A percentile compares a stretch with the other conserved stretches of the same genome.
Conservation (phyloP, 2,888 invertebrate genomes). For the Vesta saturnalis region DNA sequence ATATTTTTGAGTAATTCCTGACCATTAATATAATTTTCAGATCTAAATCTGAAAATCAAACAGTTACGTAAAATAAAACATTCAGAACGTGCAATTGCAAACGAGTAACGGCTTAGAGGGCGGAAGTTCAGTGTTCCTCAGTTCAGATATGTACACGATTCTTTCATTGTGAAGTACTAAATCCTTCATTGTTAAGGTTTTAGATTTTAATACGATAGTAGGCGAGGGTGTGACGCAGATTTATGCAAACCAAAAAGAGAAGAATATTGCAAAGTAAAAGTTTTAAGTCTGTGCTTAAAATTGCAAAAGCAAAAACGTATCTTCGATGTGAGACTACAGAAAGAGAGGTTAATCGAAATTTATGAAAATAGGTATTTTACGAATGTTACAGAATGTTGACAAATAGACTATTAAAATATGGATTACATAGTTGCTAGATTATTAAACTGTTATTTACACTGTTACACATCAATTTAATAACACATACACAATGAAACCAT, state of each 20-base stretch:
- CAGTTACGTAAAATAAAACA: constrained; percentile 24
- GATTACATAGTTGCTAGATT: no score
- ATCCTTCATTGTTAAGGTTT: constrained; percentile 21
- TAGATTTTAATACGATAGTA: constrained; percentile 19
- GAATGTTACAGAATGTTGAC: no score
- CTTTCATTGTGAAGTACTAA: constrained; percentile 15
- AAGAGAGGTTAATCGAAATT: no score
- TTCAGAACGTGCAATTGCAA: constrained; percentile 30
- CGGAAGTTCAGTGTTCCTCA: constrained; percentile 26
- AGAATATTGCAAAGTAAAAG: not conserved
- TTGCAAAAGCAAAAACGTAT: not conserved
- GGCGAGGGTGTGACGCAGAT: constrained; percentile 4
- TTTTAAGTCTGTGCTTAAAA: not conserved
- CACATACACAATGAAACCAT: no score
- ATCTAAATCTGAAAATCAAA: constrained; percentile 28
- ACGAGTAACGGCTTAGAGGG: constrained; percentile 27
- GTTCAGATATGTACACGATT: constrained; percentile 19
- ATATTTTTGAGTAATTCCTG: constrained; percentile 21
- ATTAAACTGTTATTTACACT: no score
- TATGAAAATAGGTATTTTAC: no score
- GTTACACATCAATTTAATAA: no score
- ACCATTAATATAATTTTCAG: constrained; percentile 25
- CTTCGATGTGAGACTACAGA: no score
- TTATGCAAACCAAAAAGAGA: not conserved
- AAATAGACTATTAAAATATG: no score